Percentiles rank a stretch among this genome's conserved stretches.
These are phyloP conservation scores for Orchestia grillus DNA, from an alignment of 1,140 invertebrate genomes.

Conservation along the genomic window DNA sequence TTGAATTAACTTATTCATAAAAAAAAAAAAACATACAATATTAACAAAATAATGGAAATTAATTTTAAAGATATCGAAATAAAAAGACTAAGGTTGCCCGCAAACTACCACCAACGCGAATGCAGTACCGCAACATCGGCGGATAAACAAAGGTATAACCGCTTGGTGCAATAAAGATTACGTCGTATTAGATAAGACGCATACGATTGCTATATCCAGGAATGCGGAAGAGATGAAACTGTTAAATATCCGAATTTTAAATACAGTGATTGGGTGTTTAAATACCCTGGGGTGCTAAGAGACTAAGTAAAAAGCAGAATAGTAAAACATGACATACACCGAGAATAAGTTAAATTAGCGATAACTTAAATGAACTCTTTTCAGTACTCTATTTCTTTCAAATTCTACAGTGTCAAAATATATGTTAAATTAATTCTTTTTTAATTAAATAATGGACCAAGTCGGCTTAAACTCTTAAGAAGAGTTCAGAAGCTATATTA, in stretches of 20 bases:
- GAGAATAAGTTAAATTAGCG: background rate
- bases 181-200: background rate
- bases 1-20: background rate
- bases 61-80: background rate
- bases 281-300: background rate
- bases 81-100: background rate
- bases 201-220: background rate
- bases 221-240: background rate
- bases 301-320: no score
- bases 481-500: no score
- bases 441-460: no score
- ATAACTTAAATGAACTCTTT: background rate
- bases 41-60: background rate
- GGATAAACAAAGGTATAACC: background rate
- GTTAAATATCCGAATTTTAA: background rate
- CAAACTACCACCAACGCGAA: background rate
- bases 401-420: no score
- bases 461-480: no score
- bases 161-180: background rate
- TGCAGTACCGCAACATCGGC: background rate
- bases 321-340: no score
- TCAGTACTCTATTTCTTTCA: no score
- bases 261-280: background rate
- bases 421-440: no score
- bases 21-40: background rate